phyloP scores from a whole-genome alignment of 2,797 vertebrate genomes.

The Sternotherus odoratus region DNA sequence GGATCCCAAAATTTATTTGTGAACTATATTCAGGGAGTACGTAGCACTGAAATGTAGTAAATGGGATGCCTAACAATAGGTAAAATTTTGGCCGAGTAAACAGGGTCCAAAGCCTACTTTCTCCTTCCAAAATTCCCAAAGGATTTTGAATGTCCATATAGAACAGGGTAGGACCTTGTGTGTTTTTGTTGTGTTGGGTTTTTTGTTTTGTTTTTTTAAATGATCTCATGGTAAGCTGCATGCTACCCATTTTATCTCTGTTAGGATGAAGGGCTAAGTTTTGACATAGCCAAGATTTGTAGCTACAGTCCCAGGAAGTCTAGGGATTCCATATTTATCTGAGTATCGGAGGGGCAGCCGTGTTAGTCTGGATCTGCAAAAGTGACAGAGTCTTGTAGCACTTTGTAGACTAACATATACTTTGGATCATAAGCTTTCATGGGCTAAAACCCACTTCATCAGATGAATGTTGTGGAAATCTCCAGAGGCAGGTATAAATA shows the following conservation, averaged over 20 bases:
- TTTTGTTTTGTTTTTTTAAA: neutral
- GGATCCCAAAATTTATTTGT: neutral
- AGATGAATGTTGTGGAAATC: no score
- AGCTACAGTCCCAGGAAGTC: neutral
- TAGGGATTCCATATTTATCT: accelerated
- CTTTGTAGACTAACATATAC: no score
- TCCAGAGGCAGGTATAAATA: no score
- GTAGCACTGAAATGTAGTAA: neutral
- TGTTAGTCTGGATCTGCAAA: no score
- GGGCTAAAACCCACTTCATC: no score
- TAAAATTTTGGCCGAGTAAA: neutral
- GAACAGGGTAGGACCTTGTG: neutral
- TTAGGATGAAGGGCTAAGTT: accelerated
- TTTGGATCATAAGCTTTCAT: no score
- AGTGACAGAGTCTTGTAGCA: no score
- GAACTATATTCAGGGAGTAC: neutral
- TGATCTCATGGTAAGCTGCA: neutral
- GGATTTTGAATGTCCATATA: neutral
- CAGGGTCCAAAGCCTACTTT: neutral
- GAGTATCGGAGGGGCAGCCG: accelerated
- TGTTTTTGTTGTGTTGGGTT: no score
- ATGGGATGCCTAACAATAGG: neutral
- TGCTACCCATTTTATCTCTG: neutral
- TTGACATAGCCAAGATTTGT: neutral
- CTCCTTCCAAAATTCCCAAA: neutral